Conservation (phyloP, 1,140 invertebrate genomes). For the Wasmannia auropunctata region DNA sequence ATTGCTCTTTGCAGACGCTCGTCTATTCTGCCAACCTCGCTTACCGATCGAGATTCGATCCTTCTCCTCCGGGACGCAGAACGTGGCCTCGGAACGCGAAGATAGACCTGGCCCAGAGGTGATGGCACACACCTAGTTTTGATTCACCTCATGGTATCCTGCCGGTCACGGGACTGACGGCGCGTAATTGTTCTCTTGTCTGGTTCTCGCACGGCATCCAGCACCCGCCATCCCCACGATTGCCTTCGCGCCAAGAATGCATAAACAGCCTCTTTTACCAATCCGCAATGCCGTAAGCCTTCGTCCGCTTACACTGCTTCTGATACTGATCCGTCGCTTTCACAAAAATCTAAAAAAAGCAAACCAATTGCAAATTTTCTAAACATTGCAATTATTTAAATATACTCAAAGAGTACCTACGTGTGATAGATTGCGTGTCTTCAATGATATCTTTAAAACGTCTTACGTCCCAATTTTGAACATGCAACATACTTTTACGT, state of each 20-base stretch:
- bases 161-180: slow-evolving; percentile 81
- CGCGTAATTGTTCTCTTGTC: slow-evolving; percentile 83
- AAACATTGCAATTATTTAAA: neutral
- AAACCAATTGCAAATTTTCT: neutral
- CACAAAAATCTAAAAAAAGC: slow-evolving; percentile 2
- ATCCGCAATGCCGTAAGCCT: slow-evolving; percentile 72
- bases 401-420: too few relatives aligned
- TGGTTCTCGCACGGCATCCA: slow-evolving; percentile 74
- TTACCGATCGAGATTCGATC: slow-evolving; percentile 77
- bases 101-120: slow-evolving; percentile 72
- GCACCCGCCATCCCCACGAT: slow-evolving; percentile 75
- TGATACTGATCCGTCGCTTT: neutral
- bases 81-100: slow-evolving; percentile 70
- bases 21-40: slow-evolving; percentile 69
- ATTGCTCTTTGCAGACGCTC: slow-evolving; percentile 63
- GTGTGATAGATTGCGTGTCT: too few relatives aligned
- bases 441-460: too few relatives aligned
- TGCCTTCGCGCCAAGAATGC: slow-evolving; percentile 81
- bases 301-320: slow-evolving; percentile 29
- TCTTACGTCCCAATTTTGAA: too few relatives aligned
- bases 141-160: slow-evolving; percentile 81
- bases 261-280: slow-evolving; percentile 75
- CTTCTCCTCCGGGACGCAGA: slow-evolving; percentile 68
- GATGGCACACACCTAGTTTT: slow-evolving; percentile 79
- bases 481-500: neutral